These are phyloP conservation scores for Holothuria scabra DNA, from an alignment of 53 echinoderm and acorn worm species.

Conservation along the genomic window DNA sequence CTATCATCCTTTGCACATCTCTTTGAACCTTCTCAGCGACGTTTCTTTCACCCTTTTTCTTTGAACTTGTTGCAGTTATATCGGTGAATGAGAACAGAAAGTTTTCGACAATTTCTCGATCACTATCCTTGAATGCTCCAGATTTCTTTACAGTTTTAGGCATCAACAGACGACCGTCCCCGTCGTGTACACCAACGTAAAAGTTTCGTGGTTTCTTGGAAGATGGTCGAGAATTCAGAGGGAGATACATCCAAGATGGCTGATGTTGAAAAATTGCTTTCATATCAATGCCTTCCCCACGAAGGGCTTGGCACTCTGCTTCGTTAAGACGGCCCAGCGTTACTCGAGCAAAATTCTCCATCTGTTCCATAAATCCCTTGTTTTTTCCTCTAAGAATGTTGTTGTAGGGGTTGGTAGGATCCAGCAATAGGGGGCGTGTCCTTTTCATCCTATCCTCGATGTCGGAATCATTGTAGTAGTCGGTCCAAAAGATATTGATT, in stretches of 20 bases:
- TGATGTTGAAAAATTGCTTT: not conserved
- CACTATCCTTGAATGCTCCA: not conserved
- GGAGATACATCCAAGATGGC: not conserved
- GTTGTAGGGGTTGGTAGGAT: slow-evolving; percentile 45
- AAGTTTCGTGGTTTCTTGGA: not conserved
- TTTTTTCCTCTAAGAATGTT: slow-evolving; percentile 29
- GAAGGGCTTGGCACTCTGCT: slow-evolving; percentile 4
- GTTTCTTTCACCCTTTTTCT: not conserved
- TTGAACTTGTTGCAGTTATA: not conserved
- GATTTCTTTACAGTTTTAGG: slow-evolving; percentile 15
- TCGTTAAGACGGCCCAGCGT: slow-evolving; percentile 7
- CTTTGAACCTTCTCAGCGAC: slow-evolving; percentile 8
- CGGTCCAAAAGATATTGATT: slow-evolving; percentile 20
- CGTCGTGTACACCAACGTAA: not conserved
- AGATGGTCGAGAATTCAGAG: not conserved
- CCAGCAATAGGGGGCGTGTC: slow-evolving; percentile 20
- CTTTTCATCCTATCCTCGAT: not conserved
- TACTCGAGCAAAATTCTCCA: not conserved
- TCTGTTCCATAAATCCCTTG: not conserved
- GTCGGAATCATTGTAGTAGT: not conserved
- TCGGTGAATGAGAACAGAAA: slow-evolving; percentile 19
- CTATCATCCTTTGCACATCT: slow-evolving; percentile 5
- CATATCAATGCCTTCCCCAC: slow-evolving; percentile 4
- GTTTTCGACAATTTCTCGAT: slow-evolving; percentile 25
- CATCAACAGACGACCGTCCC: not conserved